Base-by-base conservation (phyloP, 2,113 vertebrate species). In the Hemichromis elongatus region DNA sequence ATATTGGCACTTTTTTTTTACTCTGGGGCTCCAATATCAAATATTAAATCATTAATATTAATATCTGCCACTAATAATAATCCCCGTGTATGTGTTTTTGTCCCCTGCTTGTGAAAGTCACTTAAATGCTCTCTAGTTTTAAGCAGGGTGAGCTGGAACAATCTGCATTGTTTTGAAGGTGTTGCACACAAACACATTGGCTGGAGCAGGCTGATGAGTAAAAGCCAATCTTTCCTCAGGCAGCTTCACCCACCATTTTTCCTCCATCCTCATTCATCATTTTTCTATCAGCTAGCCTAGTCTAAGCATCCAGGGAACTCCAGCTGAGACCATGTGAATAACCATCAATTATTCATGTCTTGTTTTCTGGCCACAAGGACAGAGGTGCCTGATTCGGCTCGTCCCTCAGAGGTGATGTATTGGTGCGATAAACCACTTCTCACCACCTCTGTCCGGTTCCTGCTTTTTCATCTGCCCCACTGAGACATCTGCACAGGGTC, bases 311-410 rank as follows among this genome's bases (percentile, higher is more conserved):
- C 19, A 42, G 57, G 8, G 77, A 45, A 19, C 85, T 66, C 79
- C 83, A 61, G 81, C 79, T 37, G 55, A 68, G 47, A 50, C 50
- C 6, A 26, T 53, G 47, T 53, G 81, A 79, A 28, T 82, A 45
- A 73, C 4, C 81, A 85, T 91, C 82, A 56, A 82, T 92, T 75
- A 93, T 93, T 93, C 79, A 91, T 26, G 81, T 80, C 80, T 79
- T 83, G 80, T 88, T 92, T 79, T 84, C 82, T 45, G 82, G 82
- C 75, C 86, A 84, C 83, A 85, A 84, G 86, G 86, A 90, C 91
- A 54, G 87, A 75, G 86, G 84, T 16, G 83, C 50, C 56, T 1
- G 63, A 55, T 66, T 21, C 3, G 3, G 5, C 75, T 47, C 12
- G 42, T 21, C 75, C 47, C 80, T 87, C 84, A 55, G 78, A 42